Evolutionary conservation across 2,888 invertebrate genomes (phyloP), one percentile per base, ranked within the genome.

Genomic region (Dryadula phaetusa): DNA sequence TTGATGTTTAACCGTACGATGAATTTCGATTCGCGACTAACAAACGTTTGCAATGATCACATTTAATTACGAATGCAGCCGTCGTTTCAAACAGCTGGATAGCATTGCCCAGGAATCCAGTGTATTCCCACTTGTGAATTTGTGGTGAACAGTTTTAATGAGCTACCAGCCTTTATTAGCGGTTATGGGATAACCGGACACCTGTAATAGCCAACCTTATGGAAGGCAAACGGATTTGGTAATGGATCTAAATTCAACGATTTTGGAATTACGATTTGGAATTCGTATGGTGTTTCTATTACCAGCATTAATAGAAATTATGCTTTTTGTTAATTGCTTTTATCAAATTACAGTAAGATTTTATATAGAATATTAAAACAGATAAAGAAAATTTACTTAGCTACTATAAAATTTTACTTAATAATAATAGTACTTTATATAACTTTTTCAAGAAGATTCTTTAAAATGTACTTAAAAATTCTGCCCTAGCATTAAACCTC

Each of bases 51-150:
- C 77, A 79, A 77, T 82, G 81, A 82, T 80, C 80, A 75, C 82
- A 85, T 86, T 85, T 84, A 84, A 88, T 90, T 83, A 84, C 79
- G 67, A 73, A 73, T 70, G 75, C 74, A 77, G 78, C 75, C 71
- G 77, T 74, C 69, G 75, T 72, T 78, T 71, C 77, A 78, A 80
- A 84, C 82, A 78, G 56, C 79, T 77, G 78, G 78, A 67, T 62
- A 47, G 63, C 65, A 73, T 70, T 70, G 71, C 72, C 63, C 63
- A 65, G 70, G 70, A 64, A 72, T 74, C 71, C 61, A 63, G 73
- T 66, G 53, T 69, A 73, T 76, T 73, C 68, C 72, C 69, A 72
- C 70, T 73, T 71, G 74, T 71, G 73, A 78, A 72, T 75, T 75
- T 74, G 77, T 69, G 75, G 78, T 73, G 64, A 69, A 61, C 68